Conservation (phyloP, 2,797 vertebrate species). For the Catostomus latipinnis region DNA sequence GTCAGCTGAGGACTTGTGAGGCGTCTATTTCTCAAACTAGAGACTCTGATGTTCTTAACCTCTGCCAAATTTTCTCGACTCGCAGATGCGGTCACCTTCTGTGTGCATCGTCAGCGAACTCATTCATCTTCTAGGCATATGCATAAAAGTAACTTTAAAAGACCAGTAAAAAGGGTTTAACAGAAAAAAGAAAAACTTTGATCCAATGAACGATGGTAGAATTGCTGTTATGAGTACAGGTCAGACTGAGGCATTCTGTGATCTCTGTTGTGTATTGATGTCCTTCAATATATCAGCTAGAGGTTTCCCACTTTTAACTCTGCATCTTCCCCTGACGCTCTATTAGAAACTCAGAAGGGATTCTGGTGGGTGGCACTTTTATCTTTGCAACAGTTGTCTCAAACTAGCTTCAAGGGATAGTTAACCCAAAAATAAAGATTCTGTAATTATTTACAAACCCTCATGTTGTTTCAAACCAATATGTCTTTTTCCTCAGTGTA, state of each 20-base stretch:
- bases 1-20: too few relatives aligned
- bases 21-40: too few relatives aligned
- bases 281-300: neutral
- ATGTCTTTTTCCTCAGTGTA: too few relatives aligned
- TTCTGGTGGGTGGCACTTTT: neutral
- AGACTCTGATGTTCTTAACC: too few relatives aligned
- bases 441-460: too few relatives aligned
- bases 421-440: too few relatives aligned
- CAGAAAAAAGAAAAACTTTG: slow-evolving; percentile 16
- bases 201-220: slow-evolving; percentile 10
- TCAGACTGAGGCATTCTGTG: neutral
- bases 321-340: neutral
- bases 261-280: slow-evolving; percentile 18
- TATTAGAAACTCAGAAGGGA: slow-evolving; percentile 4
- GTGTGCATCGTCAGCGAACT: neutral
- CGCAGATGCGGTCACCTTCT: too few relatives aligned
- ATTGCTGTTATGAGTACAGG: slow-evolving; percentile 1
- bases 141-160: slow-evolving; percentile 18
- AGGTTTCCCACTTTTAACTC: slow-evolving; percentile 17
- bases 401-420: neutral
- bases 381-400: neutral
- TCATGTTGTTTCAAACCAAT: too few relatives aligned
- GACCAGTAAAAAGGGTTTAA: neutral
- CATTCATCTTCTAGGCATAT: neutral
- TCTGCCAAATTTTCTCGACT: too few relatives aligned